A percentile compares a stretch with the other conserved stretches of the same genome.
Evolutionary conservation across 2,888 invertebrate genomes (phyloP).

Genomic region (Drosophila ustulata): DNA sequence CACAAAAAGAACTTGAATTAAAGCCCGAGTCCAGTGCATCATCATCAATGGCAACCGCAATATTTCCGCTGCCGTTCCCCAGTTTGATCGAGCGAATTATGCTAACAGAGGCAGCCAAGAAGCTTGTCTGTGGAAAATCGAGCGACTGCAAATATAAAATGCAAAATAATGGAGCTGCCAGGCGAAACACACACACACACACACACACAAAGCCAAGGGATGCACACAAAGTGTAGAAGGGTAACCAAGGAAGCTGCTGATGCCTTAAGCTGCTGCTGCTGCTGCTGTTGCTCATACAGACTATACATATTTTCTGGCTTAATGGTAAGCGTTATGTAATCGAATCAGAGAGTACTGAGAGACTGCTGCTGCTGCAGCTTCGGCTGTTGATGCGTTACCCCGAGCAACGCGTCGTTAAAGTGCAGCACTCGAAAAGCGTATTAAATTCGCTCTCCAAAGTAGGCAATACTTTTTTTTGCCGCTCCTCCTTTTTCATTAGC

Average conservation of each 20-base stretch:
- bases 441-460: constrained; percentile 21
- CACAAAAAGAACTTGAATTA: not conserved
- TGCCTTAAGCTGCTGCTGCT: constrained; percentile 13
- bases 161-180: constrained; percentile 59
- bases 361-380: not conserved
- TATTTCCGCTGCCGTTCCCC: constrained; percentile 47
- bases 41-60: constrained; percentile 34
- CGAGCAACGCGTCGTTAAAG: not conserved
- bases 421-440: constrained; percentile 17
- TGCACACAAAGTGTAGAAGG: constrained; percentile 13
- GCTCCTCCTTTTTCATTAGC: constrained; percentile 24
- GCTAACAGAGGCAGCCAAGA: constrained; percentile 38
- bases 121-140: constrained; percentile 26
- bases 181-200: constrained; percentile 17
- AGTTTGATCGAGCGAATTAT: constrained; percentile 61
- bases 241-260: constrained; percentile 4
- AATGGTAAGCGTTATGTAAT: constrained; percentile 28
- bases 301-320: constrained; percentile 35
- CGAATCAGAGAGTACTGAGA: constrained; percentile 22
- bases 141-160: constrained; percentile 63
- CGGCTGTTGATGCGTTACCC: constrained; percentile 16
- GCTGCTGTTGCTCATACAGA: constrained; percentile 9
- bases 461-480: constrained; percentile 25
- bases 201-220: constrained; percentile 1
- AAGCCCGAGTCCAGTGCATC: not conserved